Percentiles rank a stretch among this genome's conserved stretches.
phyloP scores from a whole-genome alignment of 2,797 vertebrate genomes.

The Avahi laniger region DNA sequence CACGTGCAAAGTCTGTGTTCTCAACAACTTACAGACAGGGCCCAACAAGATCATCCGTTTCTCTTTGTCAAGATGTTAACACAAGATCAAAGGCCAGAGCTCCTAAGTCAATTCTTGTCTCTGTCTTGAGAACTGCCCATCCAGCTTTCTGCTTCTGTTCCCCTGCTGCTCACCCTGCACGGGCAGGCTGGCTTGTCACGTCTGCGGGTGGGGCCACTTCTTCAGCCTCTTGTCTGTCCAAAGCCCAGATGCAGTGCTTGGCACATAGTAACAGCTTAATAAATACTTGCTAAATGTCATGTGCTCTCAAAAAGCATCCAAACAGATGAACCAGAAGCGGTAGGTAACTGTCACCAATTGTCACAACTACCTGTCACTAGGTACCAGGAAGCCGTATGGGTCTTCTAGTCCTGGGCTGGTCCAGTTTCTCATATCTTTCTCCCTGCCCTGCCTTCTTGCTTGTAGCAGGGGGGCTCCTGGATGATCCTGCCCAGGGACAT shows the following conservation, averaged over 20 bases:
- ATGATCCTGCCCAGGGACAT: background rate
- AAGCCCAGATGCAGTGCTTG: background rate
- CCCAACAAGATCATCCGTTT: background rate
- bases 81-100: background rate
- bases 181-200: background rate
- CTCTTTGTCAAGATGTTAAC: background rate
- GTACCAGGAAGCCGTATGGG: background rate
- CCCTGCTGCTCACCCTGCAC: no score
- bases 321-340: background rate
- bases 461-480: background rate
- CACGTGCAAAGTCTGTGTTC: background rate
- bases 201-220: background rate
- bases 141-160: background rate
- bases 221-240: background rate
- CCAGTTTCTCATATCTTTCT: background rate
- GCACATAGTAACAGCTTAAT: background rate
- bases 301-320: background rate
- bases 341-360: background rate
- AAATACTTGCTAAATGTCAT: background rate
- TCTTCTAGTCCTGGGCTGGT: background rate
- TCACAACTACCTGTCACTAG: background rate
- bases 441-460: background rate
- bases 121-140: background rate
- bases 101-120: background rate
- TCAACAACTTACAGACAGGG: background rate